These are phyloP conservation scores for Armadillidium nasatum DNA, from an alignment of 1,140 invertebrate genomes.

Conservation along the genomic window DNA sequence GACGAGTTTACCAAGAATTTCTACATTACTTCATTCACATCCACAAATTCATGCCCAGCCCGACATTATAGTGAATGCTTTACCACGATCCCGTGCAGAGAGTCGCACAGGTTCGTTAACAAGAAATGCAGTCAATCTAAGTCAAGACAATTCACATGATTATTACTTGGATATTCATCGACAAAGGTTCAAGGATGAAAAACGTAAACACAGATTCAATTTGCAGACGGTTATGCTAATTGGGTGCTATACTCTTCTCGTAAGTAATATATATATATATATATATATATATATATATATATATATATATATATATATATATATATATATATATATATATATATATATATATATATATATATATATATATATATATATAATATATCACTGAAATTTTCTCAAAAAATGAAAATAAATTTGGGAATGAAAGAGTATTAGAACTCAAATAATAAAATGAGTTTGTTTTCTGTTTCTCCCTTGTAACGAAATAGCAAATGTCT, in stretches of 20 bases:
- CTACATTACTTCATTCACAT: not conserved
- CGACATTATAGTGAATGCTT: not conserved
- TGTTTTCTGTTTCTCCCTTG: no score
- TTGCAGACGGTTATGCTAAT: constrained; percentile 42
- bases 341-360: no score
- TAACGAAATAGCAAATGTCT: no score
- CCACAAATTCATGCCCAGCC: not conserved
- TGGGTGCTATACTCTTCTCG: constrained; percentile 42
- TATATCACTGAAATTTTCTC: no score
- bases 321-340: no score
- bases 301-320: no score
- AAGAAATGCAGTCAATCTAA: not conserved
- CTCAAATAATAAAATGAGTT: no score
- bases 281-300: no score
- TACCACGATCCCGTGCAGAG: constrained; percentile 11
- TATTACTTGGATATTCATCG: constrained; percentile 39
- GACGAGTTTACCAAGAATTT: constrained; percentile 7
- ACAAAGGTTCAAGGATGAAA: constrained; percentile 38
- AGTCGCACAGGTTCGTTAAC: constrained; percentile 20
- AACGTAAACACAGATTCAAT: constrained; percentile 40
- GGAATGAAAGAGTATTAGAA: no score
- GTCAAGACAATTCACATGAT: constrained; percentile 44
- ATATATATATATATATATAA: no score
- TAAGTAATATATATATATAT: constrained; percentile 17
- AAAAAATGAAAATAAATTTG: no score